Conservation (phyloP, 2,888 invertebrate genomes). For the Merodon equestris region DNA sequence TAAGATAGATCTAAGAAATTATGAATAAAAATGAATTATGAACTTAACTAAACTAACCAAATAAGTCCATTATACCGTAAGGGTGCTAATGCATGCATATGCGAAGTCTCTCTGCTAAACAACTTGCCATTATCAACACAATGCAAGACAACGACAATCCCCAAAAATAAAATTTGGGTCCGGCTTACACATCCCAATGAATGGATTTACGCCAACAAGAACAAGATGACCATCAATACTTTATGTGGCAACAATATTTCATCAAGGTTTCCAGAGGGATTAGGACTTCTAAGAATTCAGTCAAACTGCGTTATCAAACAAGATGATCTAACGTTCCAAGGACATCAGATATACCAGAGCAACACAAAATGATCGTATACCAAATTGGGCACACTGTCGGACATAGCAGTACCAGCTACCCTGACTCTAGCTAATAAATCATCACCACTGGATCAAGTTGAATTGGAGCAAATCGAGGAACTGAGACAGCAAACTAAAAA, state of each 20-base stretch:
- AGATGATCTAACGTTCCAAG: constrained; percentile 13
- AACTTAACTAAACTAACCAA: too few species aligned
- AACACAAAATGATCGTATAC: constrained; percentile 1
- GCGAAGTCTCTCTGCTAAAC: constrained; percentile 5
- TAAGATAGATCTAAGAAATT: too few species aligned
- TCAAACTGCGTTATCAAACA: constrained; percentile 8
- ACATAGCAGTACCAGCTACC: constrained; percentile 4
- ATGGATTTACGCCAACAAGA: not conserved
- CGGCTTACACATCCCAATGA: constrained; percentile 1
- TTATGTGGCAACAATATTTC: too few species aligned
- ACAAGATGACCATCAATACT: constrained; percentile 2
- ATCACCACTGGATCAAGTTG: not conserved
- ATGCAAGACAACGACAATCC: constrained; percentile 10
- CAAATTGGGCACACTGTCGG: not conserved
- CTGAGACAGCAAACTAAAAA: too few species aligned
- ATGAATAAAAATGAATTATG: too few species aligned
- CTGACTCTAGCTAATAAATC: not conserved
- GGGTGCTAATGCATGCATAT: constrained; percentile 3
- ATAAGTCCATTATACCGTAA: not conserved
- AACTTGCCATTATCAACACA: constrained; percentile 12
- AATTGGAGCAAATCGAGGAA: too few species aligned
- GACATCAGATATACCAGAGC: not conserved
- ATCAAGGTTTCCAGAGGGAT: not conserved
- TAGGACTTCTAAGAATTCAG: constrained; percentile 9
- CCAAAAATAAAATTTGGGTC: constrained; percentile 12